Conservation (phyloP, 2,888 invertebrate genomes). For the Agrochola macilenta region DNA sequence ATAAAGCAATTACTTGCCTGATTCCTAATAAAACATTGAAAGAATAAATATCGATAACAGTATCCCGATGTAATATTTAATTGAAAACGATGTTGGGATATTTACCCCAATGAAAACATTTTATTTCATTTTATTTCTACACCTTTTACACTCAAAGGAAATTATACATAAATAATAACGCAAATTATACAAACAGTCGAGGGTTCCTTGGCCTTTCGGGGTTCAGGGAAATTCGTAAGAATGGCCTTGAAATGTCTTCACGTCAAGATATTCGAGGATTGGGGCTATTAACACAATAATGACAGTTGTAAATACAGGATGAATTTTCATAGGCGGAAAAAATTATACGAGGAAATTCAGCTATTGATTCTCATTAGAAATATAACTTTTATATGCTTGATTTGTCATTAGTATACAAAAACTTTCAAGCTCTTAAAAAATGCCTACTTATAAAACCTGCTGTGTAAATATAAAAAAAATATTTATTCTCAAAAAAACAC, state of each 20-base stretch:
- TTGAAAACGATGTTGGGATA: background rate
- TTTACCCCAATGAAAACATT: conserved; percentile 7
- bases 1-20: conserved; percentile 8
- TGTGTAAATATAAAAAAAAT: too few species aligned
- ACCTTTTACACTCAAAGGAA: conserved; percentile 1
- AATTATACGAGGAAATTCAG: background rate
- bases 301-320: background rate
- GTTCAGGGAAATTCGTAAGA: background rate
- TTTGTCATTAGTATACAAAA: too few species aligned
- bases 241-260: conserved; percentile 6
- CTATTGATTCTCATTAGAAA: background rate
- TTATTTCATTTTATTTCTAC: conserved; percentile 1
- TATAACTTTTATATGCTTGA: background rate
- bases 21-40: conserved; percentile 12
- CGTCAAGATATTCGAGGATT: background rate
- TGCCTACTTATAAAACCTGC: background rate
- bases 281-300: background rate
- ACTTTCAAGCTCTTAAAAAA: background rate
- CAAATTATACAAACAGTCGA: background rate
- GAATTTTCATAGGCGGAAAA: background rate
- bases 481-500: too few species aligned
- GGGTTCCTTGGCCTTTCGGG: conserved; percentile 24
- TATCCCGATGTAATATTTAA: conserved; percentile 8
- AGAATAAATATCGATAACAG: background rate
- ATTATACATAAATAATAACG: background rate